phyloP scores from a whole-genome alignment of 2,797 vertebrate species.

The Poecilia velifera region DNA sequence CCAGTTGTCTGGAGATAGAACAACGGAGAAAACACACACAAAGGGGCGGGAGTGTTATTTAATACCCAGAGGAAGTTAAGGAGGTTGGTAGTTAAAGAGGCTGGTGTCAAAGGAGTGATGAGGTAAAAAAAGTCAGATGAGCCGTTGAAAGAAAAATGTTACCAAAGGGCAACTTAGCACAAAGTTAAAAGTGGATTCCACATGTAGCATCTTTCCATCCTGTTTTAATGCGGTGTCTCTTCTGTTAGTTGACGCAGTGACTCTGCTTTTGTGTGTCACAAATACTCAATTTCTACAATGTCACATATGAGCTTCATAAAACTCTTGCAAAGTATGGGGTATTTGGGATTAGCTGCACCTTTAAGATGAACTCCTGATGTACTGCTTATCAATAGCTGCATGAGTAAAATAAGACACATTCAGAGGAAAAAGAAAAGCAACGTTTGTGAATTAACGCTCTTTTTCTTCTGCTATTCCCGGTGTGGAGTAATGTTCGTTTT shows the following conservation, averaged over 20 bases:
- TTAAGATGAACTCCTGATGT: background rate
- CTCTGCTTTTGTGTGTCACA: background rate
- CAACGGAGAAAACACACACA: constrained; percentile 34
- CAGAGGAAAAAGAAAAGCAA: background rate
- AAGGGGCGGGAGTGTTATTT: constrained; percentile 6
- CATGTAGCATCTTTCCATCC: constrained; percentile 1
- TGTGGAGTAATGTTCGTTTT: background rate
- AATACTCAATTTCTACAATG: background rate
- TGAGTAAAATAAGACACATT: background rate
- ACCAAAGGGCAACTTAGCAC: background rate
- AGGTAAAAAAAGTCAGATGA: constrained; percentile 20
- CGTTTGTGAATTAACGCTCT: background rate
- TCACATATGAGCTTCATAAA: background rate
- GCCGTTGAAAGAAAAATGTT: constrained; percentile 35
- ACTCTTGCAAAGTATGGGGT: background rate
- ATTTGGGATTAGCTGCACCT: background rate
- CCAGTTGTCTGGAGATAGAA: constrained; percentile 50
- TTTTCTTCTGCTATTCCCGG: background rate
- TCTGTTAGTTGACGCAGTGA: constrained; percentile 21
- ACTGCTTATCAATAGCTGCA: background rate
- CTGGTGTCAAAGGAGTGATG: background rate
- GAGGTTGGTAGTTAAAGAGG: constrained; percentile 11
- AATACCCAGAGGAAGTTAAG: constrained; percentile 40
- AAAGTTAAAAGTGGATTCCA: constrained; percentile 25
- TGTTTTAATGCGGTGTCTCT: constrained; percentile 1